These are phyloP conservation scores for Gnathonemus echidnorhynchus DNA, from an alignment of 2,113 vertebrate species.

Conservation along the genomic window DNA sequence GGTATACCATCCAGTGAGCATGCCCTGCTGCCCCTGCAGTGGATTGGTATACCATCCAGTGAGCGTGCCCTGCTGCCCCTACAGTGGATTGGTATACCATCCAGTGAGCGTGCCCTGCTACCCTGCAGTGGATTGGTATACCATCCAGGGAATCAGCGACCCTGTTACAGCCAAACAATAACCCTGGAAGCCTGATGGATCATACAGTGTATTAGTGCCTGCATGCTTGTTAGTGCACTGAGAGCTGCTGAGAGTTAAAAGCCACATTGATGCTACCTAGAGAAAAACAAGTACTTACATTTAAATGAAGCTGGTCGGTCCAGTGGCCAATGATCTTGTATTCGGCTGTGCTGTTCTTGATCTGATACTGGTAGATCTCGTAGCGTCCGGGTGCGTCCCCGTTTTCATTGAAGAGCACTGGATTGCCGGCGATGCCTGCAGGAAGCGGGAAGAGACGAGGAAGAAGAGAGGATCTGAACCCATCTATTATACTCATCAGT, in stretches of 20 bases:
- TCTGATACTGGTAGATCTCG: slow-evolving; percentile 95
- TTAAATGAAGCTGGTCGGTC: slow-evolving; percentile 84
- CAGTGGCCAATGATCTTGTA: slow-evolving; percentile 95
- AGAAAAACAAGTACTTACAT: slow-evolving; percentile 57
- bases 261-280: not conserved
- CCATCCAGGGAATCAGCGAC: not conserved
- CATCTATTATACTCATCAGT: not conserved
- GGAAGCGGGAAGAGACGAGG: slow-evolving; percentile 29
- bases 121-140: not conserved
- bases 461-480: slow-evolving; percentile 6
- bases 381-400: slow-evolving; percentile 73
- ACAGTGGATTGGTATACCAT: not conserved
- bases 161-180: not conserved
- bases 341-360: slow-evolving; percentile 76
- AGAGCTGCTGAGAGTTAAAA: not conserved
- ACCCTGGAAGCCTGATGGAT: not conserved
- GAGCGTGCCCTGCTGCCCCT: not conserved
- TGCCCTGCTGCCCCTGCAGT: too few species aligned
- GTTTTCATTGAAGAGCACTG: slow-evolving; percentile 92
- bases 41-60: too few species aligned
- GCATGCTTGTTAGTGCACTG: not conserved
- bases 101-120: not conserved
- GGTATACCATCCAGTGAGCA: too few species aligned
- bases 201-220: not conserved
- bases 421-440: slow-evolving; percentile 87